Evolutionary conservation across 1,140 invertebrate genomes (phyloP), one percentile per base, ranked within the genome.

Genomic region (Idris sp.): DNA sequence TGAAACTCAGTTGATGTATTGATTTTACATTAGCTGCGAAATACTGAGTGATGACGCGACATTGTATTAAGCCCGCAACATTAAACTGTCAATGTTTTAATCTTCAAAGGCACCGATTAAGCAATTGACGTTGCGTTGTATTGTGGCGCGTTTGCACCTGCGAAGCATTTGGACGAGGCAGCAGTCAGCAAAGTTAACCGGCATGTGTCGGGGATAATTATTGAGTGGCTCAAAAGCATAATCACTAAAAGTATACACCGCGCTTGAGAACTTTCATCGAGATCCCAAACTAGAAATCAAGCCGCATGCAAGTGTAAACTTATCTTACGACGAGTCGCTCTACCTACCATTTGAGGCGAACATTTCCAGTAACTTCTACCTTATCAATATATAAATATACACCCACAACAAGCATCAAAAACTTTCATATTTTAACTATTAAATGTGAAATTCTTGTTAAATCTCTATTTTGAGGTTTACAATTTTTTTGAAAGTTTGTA

Each of bases 181-280:
- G 28, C 49, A 59, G 49, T 54, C 56, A 62, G 43, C 41, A 6
- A 73, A 67, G 53, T 74, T 74, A 74, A 65, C 46, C 68, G 53
- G 43, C 59, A 73, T 59, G 59, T 74, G 71, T 74, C 71, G 54
- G 22, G 44, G 40, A 67, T 67, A 74, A 74, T 74, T 67, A 74
- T 74, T 35, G 62, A 74, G 71, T 62, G 35, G 54, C 48, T 67
- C 56, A 38, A 61, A 59, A 68, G 44, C 48, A 41, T 74, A 74
- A 68, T 74, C 33, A 67, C 54, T 46, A 67, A 67, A 59, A 67
- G 61, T 68, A 56, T 67, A 74, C 48, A 67, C n/a, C 35, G 9
- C 38, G 41, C 44, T 67, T 11, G 18, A 53, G 54, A 59, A 53
- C 59, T 65, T 51, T 43, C 53, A 51, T 35, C 28, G 14, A 54